Percentiles rank a stretch among this genome's conserved stretches.
phyloP scores from a whole-genome alignment of 30 jellyfish, hydroid and myxozoan genomes.

The Catostylus mosaicus region DNA sequence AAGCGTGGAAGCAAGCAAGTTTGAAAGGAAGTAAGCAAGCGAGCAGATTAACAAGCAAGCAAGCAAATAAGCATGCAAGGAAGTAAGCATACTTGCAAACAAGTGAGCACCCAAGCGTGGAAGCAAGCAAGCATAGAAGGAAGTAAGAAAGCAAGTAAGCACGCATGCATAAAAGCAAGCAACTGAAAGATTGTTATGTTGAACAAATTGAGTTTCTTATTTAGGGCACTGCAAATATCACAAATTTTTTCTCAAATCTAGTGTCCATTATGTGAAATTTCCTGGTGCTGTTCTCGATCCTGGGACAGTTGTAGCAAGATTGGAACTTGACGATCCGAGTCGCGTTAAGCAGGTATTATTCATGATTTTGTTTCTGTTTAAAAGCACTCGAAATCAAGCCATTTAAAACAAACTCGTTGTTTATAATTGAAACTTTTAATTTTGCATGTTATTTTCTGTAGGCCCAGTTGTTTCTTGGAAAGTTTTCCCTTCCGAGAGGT shows the following conservation, averaged over 20 bases:
- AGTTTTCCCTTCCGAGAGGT: slow-evolving; percentile 63
- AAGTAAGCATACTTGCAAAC: too few relatives aligned
- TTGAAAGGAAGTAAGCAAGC: too few relatives aligned
- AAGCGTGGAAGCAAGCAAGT: too few relatives aligned
- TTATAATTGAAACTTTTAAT: too few relatives aligned
- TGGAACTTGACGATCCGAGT: slow-evolving; percentile 89
- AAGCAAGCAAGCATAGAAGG: too few relatives aligned
- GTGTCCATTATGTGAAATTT: slow-evolving; percentile 84
- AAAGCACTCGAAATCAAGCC: not conserved
- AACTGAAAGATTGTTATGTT: not conserved
- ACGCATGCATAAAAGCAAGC: too few relatives aligned
- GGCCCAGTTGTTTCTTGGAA: slow-evolving; percentile 67
- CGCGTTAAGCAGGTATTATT: slow-evolving; percentile 84
- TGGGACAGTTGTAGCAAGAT: slow-evolving; percentile 92
- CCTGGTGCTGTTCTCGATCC: slow-evolving; percentile 95
- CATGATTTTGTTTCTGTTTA: too few relatives aligned
- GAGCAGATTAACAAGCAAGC: too few relatives aligned
- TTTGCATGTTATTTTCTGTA: not conserved
- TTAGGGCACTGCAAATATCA: not conserved
- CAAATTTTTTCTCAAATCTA: slow-evolving; percentile 15
- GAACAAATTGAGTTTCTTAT: not conserved
- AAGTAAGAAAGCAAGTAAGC: too few relatives aligned
- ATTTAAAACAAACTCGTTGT: too few relatives aligned
- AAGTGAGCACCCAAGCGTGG: too few relatives aligned
- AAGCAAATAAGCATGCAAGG: too few relatives aligned